Evolutionary conservation across 2,797 vertebrate genomes (phyloP), one percentile per base, ranked within the genome.

Genomic region (Schizopygopsis pylzovi): DNA sequence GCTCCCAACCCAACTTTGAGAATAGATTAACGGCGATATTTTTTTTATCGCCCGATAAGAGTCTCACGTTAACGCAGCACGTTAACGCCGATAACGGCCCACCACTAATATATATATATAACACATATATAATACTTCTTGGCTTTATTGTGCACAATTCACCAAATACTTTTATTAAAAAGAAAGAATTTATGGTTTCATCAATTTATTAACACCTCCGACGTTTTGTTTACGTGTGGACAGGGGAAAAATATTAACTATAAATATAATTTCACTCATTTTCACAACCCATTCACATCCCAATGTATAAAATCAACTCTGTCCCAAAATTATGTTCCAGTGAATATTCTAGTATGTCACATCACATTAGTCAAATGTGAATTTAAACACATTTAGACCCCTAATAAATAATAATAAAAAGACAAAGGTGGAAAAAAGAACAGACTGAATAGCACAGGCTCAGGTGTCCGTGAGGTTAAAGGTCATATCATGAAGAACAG

Each of bases 391-490:
- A 54, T 54, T 71, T 71, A 56, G n/a, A 41, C 1, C 12, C 3
- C 49, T 56, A 16, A 54, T 71, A 56, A 39, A n/a, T n/a, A n/a
- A n/a, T n/a, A 68, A 8, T 43, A 0, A 70, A 82, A 52, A 81
- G n/a, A 28, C 45, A 25, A 79, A 71, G 1, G 39, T 47, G 20
- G 3, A 13, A 45, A 52, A 33, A 37, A 79, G 76, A 85, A 85
- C 83, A 79, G 77, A 61, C 54, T 79, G 77, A 33, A 72, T 13
- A 39, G 59, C 9, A 6, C 33, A 45, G 9, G 71, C 25, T 72
- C 59, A 73, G 70, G 67, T 86, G 70, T 83, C 80, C 13, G 5
- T 71, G 9, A 39, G 45, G 76, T 70, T 49, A 84, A 87, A 65
- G 59, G 39, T 79, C 56, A 82, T 49, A n/a, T 54, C 33, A 65